A percentile compares a stretch with the other conserved stretches of the same genome.
phyloP scores from a whole-genome alignment of 2,113 vertebrate species.

The Pionites leucogaster region DNA sequence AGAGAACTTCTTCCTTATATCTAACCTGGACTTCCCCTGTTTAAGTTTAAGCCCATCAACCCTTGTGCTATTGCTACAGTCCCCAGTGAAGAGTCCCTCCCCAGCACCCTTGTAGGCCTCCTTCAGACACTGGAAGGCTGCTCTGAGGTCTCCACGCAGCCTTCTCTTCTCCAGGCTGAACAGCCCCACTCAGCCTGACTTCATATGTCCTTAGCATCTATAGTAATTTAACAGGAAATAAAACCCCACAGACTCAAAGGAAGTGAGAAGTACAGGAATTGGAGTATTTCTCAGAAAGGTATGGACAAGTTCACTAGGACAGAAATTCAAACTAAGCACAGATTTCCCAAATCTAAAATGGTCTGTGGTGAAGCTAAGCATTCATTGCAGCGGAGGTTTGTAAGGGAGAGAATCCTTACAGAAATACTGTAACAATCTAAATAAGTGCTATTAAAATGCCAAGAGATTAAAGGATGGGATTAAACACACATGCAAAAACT shows the following conservation, averaged over 20 bases:
- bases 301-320: not conserved
- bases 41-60: not conserved
- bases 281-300: not conserved
- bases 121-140: not conserved
- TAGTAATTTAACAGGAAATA: not conserved
- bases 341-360: not conserved
- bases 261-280: not conserved
- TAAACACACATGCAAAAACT: not conserved
- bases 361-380: not conserved
- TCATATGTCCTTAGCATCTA: not conserved
- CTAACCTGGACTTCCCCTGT: not conserved
- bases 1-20: not conserved
- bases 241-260: not conserved
- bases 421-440: not conserved
- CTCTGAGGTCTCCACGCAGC: not conserved
- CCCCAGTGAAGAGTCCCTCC: not conserved
- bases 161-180: not conserved
- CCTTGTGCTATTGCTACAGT: not conserved
- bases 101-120: not conserved
- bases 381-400: not conserved
- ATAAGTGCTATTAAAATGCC: not conserved
- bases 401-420: not conserved
- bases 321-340: not conserved
- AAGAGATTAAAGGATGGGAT: not conserved
- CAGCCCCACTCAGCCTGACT: not conserved